Base-by-base conservation (phyloP, 2,888 invertebrate species). In the Phanerotoma sp. region DNA sequence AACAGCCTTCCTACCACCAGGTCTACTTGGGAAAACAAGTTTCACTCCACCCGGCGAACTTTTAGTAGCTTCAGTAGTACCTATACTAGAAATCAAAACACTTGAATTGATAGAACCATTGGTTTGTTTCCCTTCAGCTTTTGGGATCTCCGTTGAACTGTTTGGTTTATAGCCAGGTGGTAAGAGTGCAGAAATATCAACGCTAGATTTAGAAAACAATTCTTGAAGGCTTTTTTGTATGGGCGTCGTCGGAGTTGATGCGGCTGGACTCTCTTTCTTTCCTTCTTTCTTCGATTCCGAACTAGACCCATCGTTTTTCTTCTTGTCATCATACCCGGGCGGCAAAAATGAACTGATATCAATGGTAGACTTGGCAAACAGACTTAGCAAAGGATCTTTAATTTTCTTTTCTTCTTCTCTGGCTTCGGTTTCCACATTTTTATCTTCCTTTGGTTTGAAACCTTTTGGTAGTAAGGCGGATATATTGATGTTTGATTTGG, bases 21-120 rank as follows among this genome's bases (percentile, higher is more conserved):
- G 84, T 68, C 91, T 82, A 60, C 89, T 90, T 0, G 93, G 92
- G 65, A 92, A 93, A 1, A 91, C 87, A 9, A 91, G 75, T 76
- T 89, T 90, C 13, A 84, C 80, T 3, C 83, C 74, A 18, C 71
- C 79, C 7, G 16, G 16, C 11, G 11, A 18, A 5, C 71, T 66
- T 35, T 71, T 68, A 49, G 67, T 67, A 2, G 74, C 68, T 1
- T 72, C 69, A 20, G 82, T 77, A 11, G 77, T 67, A n/a, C n/a
- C n/a, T n/a, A n/a, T n/a, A n/a, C n/a, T n/a, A n/a, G n/a, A n/a
- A n/a, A n/a, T n/a, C n/a, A n/a, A n/a, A 22, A 81, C 71, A 60
- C 80, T 82, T 0, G 80, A 78, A 54, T 10, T 7, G 6, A 56
- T 48, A 9, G 51, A 15, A n/a, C 5, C 28, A 37, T 53, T 48